Conservation (phyloP, 2,797 vertebrate genomes). For the Paguma larvata region DNA sequence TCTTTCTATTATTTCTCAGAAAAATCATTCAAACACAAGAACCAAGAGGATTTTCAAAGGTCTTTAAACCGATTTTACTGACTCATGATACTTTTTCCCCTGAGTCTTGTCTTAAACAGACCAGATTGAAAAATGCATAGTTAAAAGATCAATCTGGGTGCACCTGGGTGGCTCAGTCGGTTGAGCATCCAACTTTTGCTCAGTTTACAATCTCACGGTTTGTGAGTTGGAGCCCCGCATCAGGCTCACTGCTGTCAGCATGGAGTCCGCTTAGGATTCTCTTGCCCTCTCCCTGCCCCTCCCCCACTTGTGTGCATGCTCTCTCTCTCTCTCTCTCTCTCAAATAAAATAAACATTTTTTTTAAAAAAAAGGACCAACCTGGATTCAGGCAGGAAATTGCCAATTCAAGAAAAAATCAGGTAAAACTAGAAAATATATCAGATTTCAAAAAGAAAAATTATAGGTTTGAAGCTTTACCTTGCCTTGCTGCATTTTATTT, state of each 20-base stretch:
- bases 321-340: no score
- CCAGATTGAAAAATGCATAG: background rate
- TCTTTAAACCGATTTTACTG: conserved; percentile 41
- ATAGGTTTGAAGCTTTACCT: conserved; percentile 13
- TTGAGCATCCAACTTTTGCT: no score
- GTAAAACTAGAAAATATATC: conserved; percentile 8
- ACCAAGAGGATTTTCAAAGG: background rate
- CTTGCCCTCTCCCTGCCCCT: no score
- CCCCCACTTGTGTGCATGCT: no score
- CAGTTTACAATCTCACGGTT: no score
- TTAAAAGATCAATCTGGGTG: background rate
- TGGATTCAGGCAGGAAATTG: conserved; percentile 21
- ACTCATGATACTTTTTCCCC: background rate
- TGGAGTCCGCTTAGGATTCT: no score
- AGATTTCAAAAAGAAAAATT: conserved; percentile 33
- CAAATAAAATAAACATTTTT: no score
- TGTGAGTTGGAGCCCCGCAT: no score
- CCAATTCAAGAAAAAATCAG: conserved; percentile 49
- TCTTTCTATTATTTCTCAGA: conserved; percentile 11
- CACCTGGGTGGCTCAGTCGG: no score
- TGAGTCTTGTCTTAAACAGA: background rate
- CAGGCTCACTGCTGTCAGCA: no score
- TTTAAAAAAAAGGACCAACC: background rate
- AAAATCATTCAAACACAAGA: background rate
- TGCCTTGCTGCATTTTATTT: conserved; percentile 53